A percentile compares a stretch with the other conserved stretches of the same genome.
phyloP scores from a whole-genome alignment of 2,113 vertebrate genomes.

The Choloepus hoffmanni region DNA sequence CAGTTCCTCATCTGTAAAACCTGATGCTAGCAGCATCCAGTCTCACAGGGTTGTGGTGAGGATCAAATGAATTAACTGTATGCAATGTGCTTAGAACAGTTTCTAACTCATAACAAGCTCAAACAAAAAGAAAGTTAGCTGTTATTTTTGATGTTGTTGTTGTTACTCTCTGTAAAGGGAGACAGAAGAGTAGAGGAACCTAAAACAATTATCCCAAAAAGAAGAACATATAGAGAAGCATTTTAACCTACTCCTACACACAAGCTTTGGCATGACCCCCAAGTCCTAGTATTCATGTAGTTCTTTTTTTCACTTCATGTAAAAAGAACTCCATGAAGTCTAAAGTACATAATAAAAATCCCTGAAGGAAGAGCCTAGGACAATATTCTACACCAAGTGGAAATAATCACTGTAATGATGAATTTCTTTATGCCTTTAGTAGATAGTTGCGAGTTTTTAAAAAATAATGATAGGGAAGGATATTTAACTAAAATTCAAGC shows the following conservation, averaged over 20 bases:
- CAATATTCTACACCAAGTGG: background rate
- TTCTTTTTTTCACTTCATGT: background rate
- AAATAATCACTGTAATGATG: slow-evolving; percentile 54
- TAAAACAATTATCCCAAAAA: background rate
- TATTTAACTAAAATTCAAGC: slow-evolving; percentile 70
- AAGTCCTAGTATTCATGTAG: background rate
- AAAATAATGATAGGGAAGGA: slow-evolving; percentile 65
- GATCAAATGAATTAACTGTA: background rate
- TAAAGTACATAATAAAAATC: slow-evolving; percentile 41
- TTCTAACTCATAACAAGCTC: background rate
- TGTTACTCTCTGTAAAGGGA: background rate
- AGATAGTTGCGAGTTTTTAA: slow-evolving; percentile 39
- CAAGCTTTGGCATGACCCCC: background rate
- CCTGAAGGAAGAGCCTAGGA: slow-evolving; percentile 42
- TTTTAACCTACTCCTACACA: background rate
- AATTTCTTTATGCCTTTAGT: slow-evolving; percentile 64
- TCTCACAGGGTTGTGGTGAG: background rate
- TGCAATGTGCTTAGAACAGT: background rate
- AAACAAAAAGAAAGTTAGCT: background rate
- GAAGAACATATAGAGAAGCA: background rate
- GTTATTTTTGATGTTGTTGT: background rate
- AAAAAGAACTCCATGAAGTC: slow-evolving; percentile 43
- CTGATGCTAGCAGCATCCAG: background rate
- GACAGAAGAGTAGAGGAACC: background rate
- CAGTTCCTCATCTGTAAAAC: background rate